Conservation (phyloP, 37 sponge, comb jelly and placozoan species). For the Lycopodina hypogea region DNA sequence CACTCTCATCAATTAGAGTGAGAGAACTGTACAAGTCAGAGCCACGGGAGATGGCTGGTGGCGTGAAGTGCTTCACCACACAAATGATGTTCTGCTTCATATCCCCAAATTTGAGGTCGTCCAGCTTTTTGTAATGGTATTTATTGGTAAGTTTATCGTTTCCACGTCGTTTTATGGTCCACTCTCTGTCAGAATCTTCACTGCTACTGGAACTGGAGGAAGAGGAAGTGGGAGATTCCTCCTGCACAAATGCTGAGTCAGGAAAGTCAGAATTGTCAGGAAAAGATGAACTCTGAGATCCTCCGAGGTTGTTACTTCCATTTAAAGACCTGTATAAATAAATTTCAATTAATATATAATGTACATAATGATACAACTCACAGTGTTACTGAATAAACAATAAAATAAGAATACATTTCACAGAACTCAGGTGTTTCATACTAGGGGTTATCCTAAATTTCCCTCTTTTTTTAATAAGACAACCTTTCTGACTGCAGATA, state of each 20-base stretch:
- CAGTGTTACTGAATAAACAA: no score
- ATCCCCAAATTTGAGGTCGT: constrained; percentile 2
- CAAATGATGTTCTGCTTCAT: constrained; percentile 44
- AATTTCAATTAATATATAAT: not conserved
- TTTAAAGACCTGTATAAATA: not conserved
- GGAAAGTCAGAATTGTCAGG: constrained; percentile 24
- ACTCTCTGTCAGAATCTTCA: not conserved
- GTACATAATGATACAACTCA: no score
- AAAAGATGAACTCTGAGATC: not conserved
- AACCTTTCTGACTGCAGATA: no score
- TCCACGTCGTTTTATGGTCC: not conserved
- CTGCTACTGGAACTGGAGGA: constrained; percentile 9
- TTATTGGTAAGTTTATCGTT: not conserved
- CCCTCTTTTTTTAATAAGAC: no score
- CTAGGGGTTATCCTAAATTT: no score
- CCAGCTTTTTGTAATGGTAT: constrained; percentile 37
- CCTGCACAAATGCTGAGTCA: constrained; percentile 33
- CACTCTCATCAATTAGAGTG: constrained; percentile 36
- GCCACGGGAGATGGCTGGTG: constrained; percentile 4
- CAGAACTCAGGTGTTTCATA: no score
- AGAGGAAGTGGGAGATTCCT: not conserved
- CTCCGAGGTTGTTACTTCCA: not conserved
- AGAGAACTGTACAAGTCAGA: constrained; percentile 23
- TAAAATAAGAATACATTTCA: no score
- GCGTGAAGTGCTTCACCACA: constrained; percentile 44